Evolutionary conservation across 2,888 invertebrate species (phyloP), one percentile per base, ranked within the genome.

Genomic region (Agrochola macilenta): DNA sequence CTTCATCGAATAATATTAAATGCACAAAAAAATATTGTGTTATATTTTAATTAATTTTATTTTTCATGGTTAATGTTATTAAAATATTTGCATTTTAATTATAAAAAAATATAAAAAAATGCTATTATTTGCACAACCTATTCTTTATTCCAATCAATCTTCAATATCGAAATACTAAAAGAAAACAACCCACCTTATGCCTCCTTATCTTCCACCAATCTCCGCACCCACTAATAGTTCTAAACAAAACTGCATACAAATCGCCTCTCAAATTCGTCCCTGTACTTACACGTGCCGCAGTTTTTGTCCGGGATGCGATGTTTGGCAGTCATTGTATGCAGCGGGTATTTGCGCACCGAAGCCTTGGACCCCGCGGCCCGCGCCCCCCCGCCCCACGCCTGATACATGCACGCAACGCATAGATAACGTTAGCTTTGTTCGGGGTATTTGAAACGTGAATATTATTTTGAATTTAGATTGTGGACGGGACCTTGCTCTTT

Each of bases 281-380:
- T 94, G 96, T 88, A 84, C 91, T 96, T 96, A 96, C 96, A 96
- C 96, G 96, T 96, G 96, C 95, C 96, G 94, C 92, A 87, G 89
- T 91, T 92, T 93, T 93, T 93, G 94, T 92, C 93, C 93, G 95
- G 95, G 95, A 96, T 96, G 96, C 96, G 96, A 95, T 95, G 94
- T 94, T 95, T 94, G 94, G 94, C 95, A 94, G 94, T 93, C 95
- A 95, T 95, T 96, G 96, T 95, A 96, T 96, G 96, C 96, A 96
- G 93, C 92, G 91, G 83, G 94, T 94, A 94, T 95, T 95, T 95
- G 95, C 95, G 94, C 93, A 92, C 91, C 90, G 88, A 89, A 90
- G 89, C 84, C 89, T 88, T 86, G 88, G 85, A 26, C 26, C 85
- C 83, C 85, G 43, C 83, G 78, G 84, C 87, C 89, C 78, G 76